These are phyloP conservation scores for Hypotaenidia okinawae DNA, from an alignment of 2,797 vertebrate genomes.

Conservation along the genomic window DNA sequence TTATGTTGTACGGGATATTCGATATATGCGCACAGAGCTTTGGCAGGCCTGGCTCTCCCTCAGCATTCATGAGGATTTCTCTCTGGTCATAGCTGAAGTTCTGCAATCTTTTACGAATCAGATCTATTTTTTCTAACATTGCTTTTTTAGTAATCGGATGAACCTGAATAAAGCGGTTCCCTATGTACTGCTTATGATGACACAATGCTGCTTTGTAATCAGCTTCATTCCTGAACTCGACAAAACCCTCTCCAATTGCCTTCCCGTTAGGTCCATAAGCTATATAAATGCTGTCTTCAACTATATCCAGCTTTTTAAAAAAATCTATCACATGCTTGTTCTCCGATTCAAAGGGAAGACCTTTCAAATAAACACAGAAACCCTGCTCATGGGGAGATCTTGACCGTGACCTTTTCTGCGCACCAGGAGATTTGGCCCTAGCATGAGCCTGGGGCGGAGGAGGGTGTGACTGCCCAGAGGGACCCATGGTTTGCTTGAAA, in stretches of 20 bases:
- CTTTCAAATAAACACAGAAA: slow-evolving; percentile 95
- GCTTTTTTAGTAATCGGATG: slow-evolving; percentile 95
- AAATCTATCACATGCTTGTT: slow-evolving; percentile 97
- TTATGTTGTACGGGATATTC: slow-evolving; percentile 97
- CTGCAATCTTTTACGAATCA: slow-evolving; percentile 91
- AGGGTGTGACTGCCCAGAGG: slow-evolving; percentile 78
- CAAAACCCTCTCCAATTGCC: slow-evolving; percentile 96
- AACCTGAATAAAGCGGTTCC: slow-evolving; percentile 96
- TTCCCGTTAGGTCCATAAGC: slow-evolving; percentile 96
- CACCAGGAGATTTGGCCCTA: slow-evolving; percentile 79
- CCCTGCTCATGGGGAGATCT: slow-evolving; percentile 95
- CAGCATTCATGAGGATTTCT: slow-evolving; percentile 82
- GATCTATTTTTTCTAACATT: slow-evolving; percentile 97
- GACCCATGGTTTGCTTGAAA: slow-evolving; percentile 81
- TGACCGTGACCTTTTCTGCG: slow-evolving; percentile 89
- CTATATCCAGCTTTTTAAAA: slow-evolving; percentile 93
- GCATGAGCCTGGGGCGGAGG: slow-evolving; percentile 77
- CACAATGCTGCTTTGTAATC: slow-evolving; percentile 94
- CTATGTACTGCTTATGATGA: slow-evolving; percentile 98
- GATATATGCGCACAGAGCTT: slow-evolving; percentile 93
- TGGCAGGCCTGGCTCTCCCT: slow-evolving; percentile 76
- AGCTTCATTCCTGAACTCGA: slow-evolving; percentile 93
- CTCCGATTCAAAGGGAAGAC: slow-evolving; percentile 96
- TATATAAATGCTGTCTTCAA: slow-evolving; percentile 97
- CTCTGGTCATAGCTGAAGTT: slow-evolving; percentile 89